phyloP scores from a whole-genome alignment of 2,113 vertebrate genomes.

The Bujurquina vittata region DNA sequence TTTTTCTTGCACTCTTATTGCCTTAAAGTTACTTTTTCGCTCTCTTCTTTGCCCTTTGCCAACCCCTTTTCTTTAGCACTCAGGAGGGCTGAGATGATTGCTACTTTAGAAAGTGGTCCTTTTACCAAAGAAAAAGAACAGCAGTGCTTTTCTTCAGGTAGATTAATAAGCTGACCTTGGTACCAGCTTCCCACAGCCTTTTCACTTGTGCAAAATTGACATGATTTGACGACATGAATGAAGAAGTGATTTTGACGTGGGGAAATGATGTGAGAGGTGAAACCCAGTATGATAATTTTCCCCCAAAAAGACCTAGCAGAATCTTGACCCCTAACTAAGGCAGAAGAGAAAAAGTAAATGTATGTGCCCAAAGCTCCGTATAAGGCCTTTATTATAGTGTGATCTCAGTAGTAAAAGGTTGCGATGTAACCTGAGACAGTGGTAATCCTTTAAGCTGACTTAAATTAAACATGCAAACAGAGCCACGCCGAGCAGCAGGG shows the following conservation, averaged over 20 bases:
- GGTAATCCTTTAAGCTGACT: constrained; percentile 65
- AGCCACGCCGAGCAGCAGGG: background rate
- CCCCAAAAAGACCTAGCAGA: background rate
- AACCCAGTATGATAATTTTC: background rate
- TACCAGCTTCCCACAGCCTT: constrained; percentile 14
- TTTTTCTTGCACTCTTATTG: constrained; percentile 10
- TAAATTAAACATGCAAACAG: constrained; percentile 65
- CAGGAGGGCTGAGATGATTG: constrained; percentile 35
- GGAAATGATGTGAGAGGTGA: constrained; percentile 3
- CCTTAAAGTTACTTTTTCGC: constrained; percentile 22
- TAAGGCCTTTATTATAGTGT: constrained; percentile 17
- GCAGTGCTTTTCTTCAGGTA: constrained; percentile 19
- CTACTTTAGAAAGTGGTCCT: constrained; percentile 31
- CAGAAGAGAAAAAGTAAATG: background rate
- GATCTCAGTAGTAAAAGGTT: constrained; percentile 42
- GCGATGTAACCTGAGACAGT: constrained; percentile 52
- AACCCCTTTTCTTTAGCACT: constrained; percentile 20
- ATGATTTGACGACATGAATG: constrained; percentile 28
- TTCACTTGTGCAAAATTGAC: constrained; percentile 23
- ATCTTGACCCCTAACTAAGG: background rate
- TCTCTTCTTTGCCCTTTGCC: constrained; percentile 30
- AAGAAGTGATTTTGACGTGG: constrained; percentile 39
- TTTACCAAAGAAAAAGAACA: constrained; percentile 35
- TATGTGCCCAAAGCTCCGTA: background rate
- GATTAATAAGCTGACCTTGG: constrained; percentile 49